These are phyloP conservation scores for Eidolon dupreanum DNA, from an alignment of 2,797 vertebrate species.

Conservation along the genomic window DNA sequence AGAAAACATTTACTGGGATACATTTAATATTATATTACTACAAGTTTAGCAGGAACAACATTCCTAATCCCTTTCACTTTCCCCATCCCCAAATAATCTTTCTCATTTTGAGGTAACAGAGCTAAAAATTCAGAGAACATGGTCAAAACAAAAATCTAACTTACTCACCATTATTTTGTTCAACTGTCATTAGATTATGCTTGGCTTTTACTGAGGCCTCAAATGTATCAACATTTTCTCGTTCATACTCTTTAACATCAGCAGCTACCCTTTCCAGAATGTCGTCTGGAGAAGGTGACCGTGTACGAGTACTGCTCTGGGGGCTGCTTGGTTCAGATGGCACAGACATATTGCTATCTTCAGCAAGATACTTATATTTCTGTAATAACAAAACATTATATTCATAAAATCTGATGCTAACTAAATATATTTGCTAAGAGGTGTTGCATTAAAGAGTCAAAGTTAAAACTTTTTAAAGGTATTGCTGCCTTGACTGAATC, in stretches of 20 bases:
- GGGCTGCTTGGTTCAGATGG: constrained; percentile 97
- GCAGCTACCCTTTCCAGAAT: constrained; percentile 97
- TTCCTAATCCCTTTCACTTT: neutral
- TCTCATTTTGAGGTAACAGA: neutral
- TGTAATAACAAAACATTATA: constrained; percentile 78
- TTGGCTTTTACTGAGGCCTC: constrained; percentile 98
- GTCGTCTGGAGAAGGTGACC: constrained; percentile 97
- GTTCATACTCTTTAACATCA: constrained; percentile 97
- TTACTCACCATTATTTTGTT: constrained; percentile 92
- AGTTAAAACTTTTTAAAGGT: neutral
- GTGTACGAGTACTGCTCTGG: constrained; percentile 95
- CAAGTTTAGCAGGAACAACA: neutral
- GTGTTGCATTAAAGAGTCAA: neutral
- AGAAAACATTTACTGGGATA: neutral
- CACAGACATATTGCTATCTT: constrained; percentile 94
- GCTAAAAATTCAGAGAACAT: neutral
- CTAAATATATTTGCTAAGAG: neutral
- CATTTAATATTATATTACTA: neutral
- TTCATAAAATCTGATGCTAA: neutral
- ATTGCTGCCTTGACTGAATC: neutral
- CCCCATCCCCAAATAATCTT: neutral
- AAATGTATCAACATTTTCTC: constrained; percentile 97
- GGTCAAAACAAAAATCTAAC: neutral
- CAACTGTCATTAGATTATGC: constrained; percentile 96
- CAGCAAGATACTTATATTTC: constrained; percentile 95